Percentiles rank a stretch among this genome's conserved stretches.
Conservation (phyloP, 2,888 invertebrate genomes). For the Drosophila ezoana region DNA sequence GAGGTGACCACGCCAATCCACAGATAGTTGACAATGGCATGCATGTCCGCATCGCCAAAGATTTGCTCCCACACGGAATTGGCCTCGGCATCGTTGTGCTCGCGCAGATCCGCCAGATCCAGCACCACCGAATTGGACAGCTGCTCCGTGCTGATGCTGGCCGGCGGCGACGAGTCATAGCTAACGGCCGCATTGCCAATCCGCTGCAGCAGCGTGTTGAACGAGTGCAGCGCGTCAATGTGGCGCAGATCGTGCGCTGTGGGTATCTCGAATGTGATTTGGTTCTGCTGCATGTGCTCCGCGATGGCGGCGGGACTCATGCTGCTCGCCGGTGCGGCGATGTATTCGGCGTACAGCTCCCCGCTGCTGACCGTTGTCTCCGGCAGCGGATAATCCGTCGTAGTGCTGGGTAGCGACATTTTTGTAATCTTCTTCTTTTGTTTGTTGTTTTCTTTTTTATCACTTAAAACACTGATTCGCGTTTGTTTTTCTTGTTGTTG, state of each 20-base stretch:
- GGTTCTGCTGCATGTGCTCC: slow-evolving; percentile 82
- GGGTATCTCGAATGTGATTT: slow-evolving; percentile 84
- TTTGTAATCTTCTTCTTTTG: neutral
- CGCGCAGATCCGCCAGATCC: slow-evolving; percentile 80
- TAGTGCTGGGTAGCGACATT: slow-evolving; percentile 50
- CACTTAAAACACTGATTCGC: slow-evolving; percentile 38
- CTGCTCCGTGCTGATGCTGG: slow-evolving; percentile 82
- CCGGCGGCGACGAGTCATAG: slow-evolving; percentile 39
- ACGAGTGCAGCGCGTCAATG: slow-evolving; percentile 83
- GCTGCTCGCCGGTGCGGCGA: slow-evolving; percentile 74
- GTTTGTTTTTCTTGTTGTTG: slow-evolving; percentile 3
- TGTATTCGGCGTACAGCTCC: slow-evolving; percentile 65
- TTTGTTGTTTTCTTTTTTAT: slow-evolving; percentile 19
- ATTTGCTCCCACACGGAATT: slow-evolving; percentile 71
- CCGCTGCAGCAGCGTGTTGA: slow-evolving; percentile 81
- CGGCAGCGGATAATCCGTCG: slow-evolving; percentile 59
- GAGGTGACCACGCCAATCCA: slow-evolving; percentile 85
- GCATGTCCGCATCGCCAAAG: slow-evolving; percentile 83
- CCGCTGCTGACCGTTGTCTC: slow-evolving; percentile 32
- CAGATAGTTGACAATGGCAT: slow-evolving; percentile 83
- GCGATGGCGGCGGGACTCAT: slow-evolving; percentile 77
- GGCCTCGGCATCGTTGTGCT: slow-evolving; percentile 39
- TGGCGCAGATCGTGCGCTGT: slow-evolving; percentile 83
- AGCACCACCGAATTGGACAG: slow-evolving; percentile 83
- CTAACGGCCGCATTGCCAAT: slow-evolving; percentile 37